Evolutionary conservation across 2,113 vertebrate species (phyloP).

Genomic region (Arvicanthis niloticus): DNA sequence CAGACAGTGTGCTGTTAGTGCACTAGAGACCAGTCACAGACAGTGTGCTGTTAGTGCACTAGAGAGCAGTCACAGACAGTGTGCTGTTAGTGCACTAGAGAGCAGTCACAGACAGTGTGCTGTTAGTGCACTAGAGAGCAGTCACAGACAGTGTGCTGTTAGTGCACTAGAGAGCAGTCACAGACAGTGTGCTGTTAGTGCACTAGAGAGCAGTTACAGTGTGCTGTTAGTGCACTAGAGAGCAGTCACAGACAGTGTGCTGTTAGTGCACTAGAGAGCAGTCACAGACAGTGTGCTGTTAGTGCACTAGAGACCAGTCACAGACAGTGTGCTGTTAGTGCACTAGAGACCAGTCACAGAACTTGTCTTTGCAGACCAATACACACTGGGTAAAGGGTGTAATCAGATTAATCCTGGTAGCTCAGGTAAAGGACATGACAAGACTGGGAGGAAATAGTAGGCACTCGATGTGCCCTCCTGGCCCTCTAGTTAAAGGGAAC

Average conservation of each 20-base stretch:
- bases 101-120: neutral
- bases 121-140: neutral
- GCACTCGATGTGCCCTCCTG: neutral
- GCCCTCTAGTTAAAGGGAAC: neutral
- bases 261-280: neutral
- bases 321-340: neutral
- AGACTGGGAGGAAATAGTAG: neutral
- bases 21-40: neutral
- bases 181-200: neutral
- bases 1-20: neutral
- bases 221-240: neutral
- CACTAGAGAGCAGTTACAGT: neutral
- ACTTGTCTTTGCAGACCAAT: neutral
- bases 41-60: neutral
- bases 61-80: neutral
- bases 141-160: neutral
- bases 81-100: neutral
- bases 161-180: neutral
- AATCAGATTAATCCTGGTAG: neutral
- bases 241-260: neutral
- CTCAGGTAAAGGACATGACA: neutral
- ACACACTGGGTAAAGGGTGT: neutral
- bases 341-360: neutral
- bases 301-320: neutral
- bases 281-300: neutral